Evolutionary conservation across 1,140 invertebrate species (phyloP).

Genomic region (Alviniconcha marisindica): DNA sequence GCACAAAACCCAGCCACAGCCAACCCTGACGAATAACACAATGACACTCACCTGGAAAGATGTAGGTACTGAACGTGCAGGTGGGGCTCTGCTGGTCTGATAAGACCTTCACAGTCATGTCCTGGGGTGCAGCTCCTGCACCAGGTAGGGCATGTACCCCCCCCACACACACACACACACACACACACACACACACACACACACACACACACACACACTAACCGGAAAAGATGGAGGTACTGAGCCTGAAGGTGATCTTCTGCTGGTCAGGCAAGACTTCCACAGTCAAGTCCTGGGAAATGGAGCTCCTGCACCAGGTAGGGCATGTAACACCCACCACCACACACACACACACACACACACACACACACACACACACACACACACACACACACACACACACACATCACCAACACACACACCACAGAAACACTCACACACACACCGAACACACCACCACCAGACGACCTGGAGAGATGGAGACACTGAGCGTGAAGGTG

Average conservation of each 20-base stretch:
- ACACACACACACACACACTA: background rate
- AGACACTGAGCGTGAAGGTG: conserved; percentile 66
- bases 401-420: too few species aligned
- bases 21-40: too few species aligned
- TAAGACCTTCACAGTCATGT: conserved; percentile 68
- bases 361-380: conserved; percentile 4
- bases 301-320: conserved; percentile 75
- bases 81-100: conserved; percentile 63
- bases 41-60: conserved; percentile 76
- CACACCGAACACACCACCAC: too few species aligned
- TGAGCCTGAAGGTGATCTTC: conserved; percentile 67
- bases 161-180: too few species aligned
- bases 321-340: conserved; percentile 71
- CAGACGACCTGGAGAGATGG: conserved; percentile 75
- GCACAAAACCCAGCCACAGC: too few species aligned
- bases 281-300: conserved; percentile 66
- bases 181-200: too few species aligned
- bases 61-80: conserved; percentile 68
- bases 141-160: conserved; percentile 78
- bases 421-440: too few species aligned
- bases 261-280: conserved; percentile 64
- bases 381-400: background rate
- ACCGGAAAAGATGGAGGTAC: conserved; percentile 73
- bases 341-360: background rate
- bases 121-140: conserved; percentile 72